Percentiles rank a stretch among this genome's conserved stretches.
Conservation (phyloP, 2,113 vertebrate genomes). For the Dipodomys ordii region DNA sequence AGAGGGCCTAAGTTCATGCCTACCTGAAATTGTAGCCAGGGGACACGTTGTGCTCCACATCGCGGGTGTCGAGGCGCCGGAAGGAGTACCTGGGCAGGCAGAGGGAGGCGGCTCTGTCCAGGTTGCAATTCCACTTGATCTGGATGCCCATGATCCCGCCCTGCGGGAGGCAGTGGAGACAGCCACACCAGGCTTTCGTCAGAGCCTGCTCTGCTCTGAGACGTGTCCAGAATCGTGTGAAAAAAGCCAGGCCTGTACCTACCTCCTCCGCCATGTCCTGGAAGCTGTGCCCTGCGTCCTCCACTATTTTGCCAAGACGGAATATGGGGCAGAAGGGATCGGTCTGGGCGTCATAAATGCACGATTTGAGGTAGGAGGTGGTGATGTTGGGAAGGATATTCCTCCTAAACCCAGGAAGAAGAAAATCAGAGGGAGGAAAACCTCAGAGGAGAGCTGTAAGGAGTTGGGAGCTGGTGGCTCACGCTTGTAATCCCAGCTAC, state of each 20-base stretch:
- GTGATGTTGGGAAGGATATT: slow-evolving; percentile 90
- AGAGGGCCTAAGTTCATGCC: accelerated
- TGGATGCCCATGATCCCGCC: slow-evolving; percentile 92
- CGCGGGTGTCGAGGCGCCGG: slow-evolving; percentile 90
- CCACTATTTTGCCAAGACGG: slow-evolving; percentile 88
- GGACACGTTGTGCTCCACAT: slow-evolving; percentile 86
- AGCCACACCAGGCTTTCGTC: neutral
- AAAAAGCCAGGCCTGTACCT: neutral
- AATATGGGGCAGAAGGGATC: slow-evolving; percentile 95
- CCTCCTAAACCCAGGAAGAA: slow-evolving; percentile 84
- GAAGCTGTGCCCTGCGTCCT: slow-evolving; percentile 90
- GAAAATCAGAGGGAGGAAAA: neutral
- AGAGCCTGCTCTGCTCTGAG: accelerated
- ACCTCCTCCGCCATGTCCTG: slow-evolving; percentile 93
- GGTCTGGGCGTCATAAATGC: slow-evolving; percentile 86
- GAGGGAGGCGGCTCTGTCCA: slow-evolving; percentile 86
- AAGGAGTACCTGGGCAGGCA: slow-evolving; percentile 93
- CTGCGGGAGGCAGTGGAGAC: slow-evolving; percentile 75
- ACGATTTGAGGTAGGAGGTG: slow-evolving; percentile 89
- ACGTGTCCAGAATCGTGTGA: accelerated
- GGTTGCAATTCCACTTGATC: slow-evolving; percentile 91
- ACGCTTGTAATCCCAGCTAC: too few relatives aligned
- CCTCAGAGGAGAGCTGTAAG: too few relatives aligned
- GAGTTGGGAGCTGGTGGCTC: too few relatives aligned
- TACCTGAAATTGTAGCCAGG: slow-evolving; percentile 96